Conservation (phyloP, 2,113 vertebrate species). For the Oncorhynchus nerka region DNA sequence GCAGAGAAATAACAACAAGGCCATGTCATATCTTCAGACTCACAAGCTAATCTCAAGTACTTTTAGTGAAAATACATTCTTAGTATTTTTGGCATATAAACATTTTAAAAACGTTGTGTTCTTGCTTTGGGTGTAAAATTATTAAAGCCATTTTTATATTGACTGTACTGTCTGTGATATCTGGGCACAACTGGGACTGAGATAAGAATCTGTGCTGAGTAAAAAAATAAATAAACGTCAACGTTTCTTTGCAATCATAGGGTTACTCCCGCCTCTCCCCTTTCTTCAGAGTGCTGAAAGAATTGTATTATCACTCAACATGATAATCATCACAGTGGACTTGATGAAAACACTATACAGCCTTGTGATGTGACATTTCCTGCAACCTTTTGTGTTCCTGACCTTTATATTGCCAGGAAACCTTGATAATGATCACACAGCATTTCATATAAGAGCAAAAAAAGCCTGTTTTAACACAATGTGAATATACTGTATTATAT, state of each 20-base stretch:
- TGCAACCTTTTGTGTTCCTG: neutral
- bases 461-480: neutral
- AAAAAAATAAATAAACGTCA: slow-evolving; percentile 73
- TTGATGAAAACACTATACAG: neutral
- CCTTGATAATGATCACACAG: neutral
- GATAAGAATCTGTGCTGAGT: slow-evolving; percentile 55
- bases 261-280: slow-evolving; percentile 37
- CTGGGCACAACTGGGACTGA: slow-evolving; percentile 73
- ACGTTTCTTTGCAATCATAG: slow-evolving; percentile 70
- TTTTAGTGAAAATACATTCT: slow-evolving; percentile 71
- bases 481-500: neutral
- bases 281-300: slow-evolving; percentile 8
- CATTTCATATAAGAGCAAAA: neutral
- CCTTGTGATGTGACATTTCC: neutral
- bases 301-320: neutral
- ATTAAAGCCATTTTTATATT: slow-evolving; percentile 82
- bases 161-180: slow-evolving; percentile 78
- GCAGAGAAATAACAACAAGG: slow-evolving; percentile 42
- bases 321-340: neutral
- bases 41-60: slow-evolving; percentile 60
- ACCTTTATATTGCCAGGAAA: neutral
- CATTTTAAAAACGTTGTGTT: slow-evolving; percentile 66
- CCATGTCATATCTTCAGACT: slow-evolving; percentile 65
- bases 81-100: slow-evolving; percentile 75
- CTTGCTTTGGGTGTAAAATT: slow-evolving; percentile 80